phyloP scores from a whole-genome alignment of 2,113 vertebrate genomes.

The Hystrix brachyura region DNA sequence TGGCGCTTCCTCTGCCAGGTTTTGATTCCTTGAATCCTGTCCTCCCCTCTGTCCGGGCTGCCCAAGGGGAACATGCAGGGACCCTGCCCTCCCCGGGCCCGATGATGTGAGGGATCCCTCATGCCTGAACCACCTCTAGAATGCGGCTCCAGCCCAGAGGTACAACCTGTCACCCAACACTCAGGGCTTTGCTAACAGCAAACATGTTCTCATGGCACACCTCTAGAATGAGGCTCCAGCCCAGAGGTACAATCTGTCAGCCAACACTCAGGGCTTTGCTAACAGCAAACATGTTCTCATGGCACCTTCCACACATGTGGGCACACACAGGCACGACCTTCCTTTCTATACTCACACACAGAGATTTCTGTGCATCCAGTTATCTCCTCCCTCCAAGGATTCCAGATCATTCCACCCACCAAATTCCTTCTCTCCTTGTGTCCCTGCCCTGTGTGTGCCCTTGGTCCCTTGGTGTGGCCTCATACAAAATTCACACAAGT shows the following conservation, averaged over 20 bases:
- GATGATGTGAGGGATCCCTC: not conserved
- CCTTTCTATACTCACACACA: fast-evolving
- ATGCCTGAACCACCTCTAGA: not conserved
- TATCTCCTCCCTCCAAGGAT: no score
- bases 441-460: not conserved
- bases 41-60: not conserved
- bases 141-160: not conserved
- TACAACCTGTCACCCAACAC: not conserved
- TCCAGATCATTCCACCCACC: not conserved
- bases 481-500: no score
- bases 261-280: fast-evolving
- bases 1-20: not conserved
- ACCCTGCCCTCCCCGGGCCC: not conserved
- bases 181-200: not conserved
- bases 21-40: not conserved
- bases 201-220: not conserved
- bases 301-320: not conserved
- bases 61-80: not conserved
- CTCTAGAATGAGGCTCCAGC: not conserved
- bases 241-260: not conserved
- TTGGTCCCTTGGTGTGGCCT: no score
- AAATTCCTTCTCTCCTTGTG: not conserved
- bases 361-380: no score
- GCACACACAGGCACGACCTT: not conserved
- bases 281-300: not conserved